Evolutionary conservation across 2,888 invertebrate species (phyloP).

Genomic region (Silvanus unidentatus): DNA sequence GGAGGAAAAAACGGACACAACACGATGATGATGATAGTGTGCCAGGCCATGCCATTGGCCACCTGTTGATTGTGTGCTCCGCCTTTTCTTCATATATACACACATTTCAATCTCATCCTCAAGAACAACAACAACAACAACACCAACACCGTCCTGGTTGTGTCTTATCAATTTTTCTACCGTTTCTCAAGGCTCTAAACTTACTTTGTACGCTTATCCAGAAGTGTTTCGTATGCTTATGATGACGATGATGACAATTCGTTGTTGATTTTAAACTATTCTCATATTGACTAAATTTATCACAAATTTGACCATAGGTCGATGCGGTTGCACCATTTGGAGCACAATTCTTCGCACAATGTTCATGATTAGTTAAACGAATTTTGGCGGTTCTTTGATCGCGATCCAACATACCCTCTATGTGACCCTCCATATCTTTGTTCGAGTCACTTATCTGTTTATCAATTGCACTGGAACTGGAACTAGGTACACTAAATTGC

Average conservation of each 20-base stretch:
- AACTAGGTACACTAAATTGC: constrained; percentile 6
- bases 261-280: too few species aligned
- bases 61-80: constrained; percentile 40
- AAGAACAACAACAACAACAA: too few species aligned
- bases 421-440: constrained; percentile 27
- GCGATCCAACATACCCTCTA: constrained; percentile 41
- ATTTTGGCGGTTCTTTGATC: constrained; percentile 41
- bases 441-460: constrained; percentile 9
- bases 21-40: too few species aligned
- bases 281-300: too few species aligned
- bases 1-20: too few species aligned
- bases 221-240: constrained; percentile 17
- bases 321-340: too few species aligned
- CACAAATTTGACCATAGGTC: too few species aligned
- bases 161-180: constrained; percentile 23
- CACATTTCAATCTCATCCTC: constrained; percentile 1
- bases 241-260: too few species aligned
- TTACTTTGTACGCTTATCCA: constrained; percentile 39
- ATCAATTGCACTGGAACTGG: constrained; percentile 12
- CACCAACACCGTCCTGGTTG: too few species aligned
- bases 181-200: too few species aligned
- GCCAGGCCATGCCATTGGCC: constrained; percentile 42
- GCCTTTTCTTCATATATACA: constrained; percentile 33
- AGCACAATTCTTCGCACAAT: too few species aligned
- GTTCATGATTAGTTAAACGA: constrained; percentile 6